Base-by-base conservation (phyloP, 30 jellyfish, hydroid and myxozoan genomes). In the Aurelia sp. region DNA sequence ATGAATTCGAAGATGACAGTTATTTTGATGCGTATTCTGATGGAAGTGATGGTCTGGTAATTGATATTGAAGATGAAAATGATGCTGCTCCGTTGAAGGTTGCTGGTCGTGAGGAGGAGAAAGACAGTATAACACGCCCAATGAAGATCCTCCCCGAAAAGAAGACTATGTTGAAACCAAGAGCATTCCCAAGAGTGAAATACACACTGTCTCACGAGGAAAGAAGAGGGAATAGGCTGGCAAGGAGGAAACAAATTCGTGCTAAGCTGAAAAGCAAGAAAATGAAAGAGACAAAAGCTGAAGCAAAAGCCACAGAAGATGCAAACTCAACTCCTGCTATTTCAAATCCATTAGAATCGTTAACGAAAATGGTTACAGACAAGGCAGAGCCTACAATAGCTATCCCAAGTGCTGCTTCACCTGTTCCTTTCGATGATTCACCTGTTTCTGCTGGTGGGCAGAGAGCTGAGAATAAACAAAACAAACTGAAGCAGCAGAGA, bases 141-240 rank as follows among this genome's bases (percentile, higher is more conserved):
- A 20, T 57, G 9, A 41, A 57, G 31, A 11, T 35, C 33, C 27
- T 35, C 19, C 55, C 67, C 18, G 90, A 80, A 5, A 70, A 63
- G 19, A 33, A 63, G 8, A 47, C 75, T 18, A 57, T 51, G 24
- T 61, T 41, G 11, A 82, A 82, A 63, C 86, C 73, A 40, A 63
- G 86, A 19, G 6, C 73, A 19, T 82, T 67, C 58, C 86, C 92
- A 4, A 74, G 80, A 75, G 3, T 82, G 57, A 82, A 82, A 53
- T 82, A 82, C 60, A 82, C 92, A 3, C 92, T 82, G n/a, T 82
- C 92, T 5, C 92, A 82, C 57, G 92, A 70, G 61, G 92, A 82
- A 30, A 75, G 86, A 30, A 82, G 63, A 41, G 86, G 86, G 2
- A 82, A 82, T 48, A 64, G 76, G 61, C 62, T 81, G 9, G 91